Percentiles rank a stretch among this genome's conserved stretches.
Conservation (phyloP, 1,140 invertebrate species). For the Alviniconcha marisindica region DNA sequence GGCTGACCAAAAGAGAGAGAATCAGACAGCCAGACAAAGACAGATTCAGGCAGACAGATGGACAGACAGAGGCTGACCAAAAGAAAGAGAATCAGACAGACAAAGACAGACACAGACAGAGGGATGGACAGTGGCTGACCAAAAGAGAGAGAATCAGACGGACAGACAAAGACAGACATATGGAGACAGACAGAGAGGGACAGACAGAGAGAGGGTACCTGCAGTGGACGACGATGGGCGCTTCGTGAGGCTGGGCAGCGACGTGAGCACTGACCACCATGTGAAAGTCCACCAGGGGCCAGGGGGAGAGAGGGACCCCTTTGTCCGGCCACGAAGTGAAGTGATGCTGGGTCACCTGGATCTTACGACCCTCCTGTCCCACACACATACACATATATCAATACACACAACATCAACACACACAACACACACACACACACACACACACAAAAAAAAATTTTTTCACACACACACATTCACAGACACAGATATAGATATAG, state of each 20-base stretch:
- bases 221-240: conserved; percentile 63
- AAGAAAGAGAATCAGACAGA: too few species aligned
- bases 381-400: background rate
- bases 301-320: conserved; percentile 80
- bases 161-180: too few species aligned
- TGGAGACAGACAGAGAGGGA: too few species aligned
- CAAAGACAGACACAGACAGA: too few species aligned
- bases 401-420: background rate
- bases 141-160: too few species aligned
- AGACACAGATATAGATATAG: background rate
- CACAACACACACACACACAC: background rate
- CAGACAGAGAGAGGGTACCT: too few species aligned
- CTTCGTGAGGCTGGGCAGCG: background rate
- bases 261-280: conserved; percentile 74
- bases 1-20: too few species aligned
- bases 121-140: too few species aligned
- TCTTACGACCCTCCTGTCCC: background rate
- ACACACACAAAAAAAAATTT: background rate
- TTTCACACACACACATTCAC: too few species aligned
- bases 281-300: conserved; percentile 80
- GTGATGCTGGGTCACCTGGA: conserved; percentile 80
- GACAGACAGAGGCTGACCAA: too few species aligned
- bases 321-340: conserved; percentile 82
- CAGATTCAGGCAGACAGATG: too few species aligned
- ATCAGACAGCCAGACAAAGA: too few species aligned